Evolutionary conservation across 1,140 invertebrate genomes (phyloP).

Genomic region (Sycophaga agraensis): DNA sequence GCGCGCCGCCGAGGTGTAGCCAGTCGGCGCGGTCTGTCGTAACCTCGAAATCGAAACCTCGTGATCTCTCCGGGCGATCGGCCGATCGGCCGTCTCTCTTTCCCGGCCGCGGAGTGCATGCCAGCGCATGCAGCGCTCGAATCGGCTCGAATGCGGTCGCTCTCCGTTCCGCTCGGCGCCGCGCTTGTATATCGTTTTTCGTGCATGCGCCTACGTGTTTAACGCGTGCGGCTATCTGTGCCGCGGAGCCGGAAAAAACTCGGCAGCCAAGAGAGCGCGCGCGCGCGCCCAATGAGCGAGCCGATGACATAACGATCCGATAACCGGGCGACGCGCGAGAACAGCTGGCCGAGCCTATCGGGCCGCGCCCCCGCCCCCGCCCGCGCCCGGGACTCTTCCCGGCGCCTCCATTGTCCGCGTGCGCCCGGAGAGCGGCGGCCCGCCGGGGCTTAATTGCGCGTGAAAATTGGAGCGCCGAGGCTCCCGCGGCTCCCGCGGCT

Average conservation of each 20-base stretch:
- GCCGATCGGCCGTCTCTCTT: not conserved
- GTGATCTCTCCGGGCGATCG: not conserved
- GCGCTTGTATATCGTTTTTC: not conserved
- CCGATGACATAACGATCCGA: conserved; percentile 22
- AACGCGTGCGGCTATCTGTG: not conserved
- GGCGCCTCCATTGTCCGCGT: no score
- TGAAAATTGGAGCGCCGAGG: no score
- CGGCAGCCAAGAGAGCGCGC: not conserved
- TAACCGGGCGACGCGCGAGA: conserved; percentile 3
- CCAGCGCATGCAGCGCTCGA: not conserved
- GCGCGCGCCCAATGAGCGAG: not conserved
- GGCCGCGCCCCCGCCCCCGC: not conserved
- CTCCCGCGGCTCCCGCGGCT: no score
- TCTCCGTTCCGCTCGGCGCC: conserved; percentile 6
- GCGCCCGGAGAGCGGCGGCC: no score
- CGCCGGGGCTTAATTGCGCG: no score
- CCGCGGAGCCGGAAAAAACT: not conserved
- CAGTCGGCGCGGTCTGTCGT: conserved; percentile 3
- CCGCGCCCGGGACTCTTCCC: no score
- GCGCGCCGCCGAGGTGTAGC: no score
- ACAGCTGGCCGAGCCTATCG: conserved; percentile 3
- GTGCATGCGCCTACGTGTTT: not conserved
- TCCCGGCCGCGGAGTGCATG: not conserved
- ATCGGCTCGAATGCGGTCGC: not conserved
- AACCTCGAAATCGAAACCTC: conserved; percentile 17